Conservation (phyloP, 2,113 vertebrate species). For the Scomber japonicus region DNA sequence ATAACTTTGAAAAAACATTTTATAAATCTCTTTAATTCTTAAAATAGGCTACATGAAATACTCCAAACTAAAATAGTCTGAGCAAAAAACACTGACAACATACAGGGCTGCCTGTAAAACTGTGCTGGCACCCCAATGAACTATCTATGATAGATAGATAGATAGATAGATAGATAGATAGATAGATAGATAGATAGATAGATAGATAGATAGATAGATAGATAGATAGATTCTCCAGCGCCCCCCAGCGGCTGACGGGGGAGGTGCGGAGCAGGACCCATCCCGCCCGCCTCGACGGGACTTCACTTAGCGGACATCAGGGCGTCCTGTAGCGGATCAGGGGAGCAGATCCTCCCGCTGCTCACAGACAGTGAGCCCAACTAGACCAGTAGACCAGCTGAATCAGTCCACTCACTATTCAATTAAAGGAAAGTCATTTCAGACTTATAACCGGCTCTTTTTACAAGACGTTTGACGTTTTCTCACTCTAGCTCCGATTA, state of each 20-base stretch:
- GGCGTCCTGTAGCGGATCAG: background rate
- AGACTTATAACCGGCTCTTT: background rate
- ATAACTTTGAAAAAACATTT: no score
- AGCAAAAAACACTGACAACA: no score
- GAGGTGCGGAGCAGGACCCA: background rate
- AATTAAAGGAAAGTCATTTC: background rate
- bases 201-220: background rate
- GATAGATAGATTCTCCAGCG: constrained; percentile 6
- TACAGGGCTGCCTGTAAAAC: no score
- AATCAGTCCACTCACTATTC: background rate
- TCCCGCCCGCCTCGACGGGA: constrained; percentile 27
- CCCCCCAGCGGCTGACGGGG: constrained; percentile 22
- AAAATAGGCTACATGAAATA: no score
- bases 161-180: constrained; percentile 13
- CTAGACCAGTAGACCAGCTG: background rate
- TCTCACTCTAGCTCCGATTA: no score
- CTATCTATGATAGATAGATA: background rate
- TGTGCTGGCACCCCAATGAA: background rate
- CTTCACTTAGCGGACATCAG: constrained; percentile 3
- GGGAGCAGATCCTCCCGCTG: background rate
- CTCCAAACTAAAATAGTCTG: no score
- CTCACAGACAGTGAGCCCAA: no score
- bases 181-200: background rate
- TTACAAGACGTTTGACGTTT: no score
- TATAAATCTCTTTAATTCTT: no score